A percentile compares a stretch with the other conserved stretches of the same genome.
These are phyloP conservation scores for Nymphicus hollandicus DNA, from an alignment of 2,113 vertebrate genomes.

Conservation along the genomic window DNA sequence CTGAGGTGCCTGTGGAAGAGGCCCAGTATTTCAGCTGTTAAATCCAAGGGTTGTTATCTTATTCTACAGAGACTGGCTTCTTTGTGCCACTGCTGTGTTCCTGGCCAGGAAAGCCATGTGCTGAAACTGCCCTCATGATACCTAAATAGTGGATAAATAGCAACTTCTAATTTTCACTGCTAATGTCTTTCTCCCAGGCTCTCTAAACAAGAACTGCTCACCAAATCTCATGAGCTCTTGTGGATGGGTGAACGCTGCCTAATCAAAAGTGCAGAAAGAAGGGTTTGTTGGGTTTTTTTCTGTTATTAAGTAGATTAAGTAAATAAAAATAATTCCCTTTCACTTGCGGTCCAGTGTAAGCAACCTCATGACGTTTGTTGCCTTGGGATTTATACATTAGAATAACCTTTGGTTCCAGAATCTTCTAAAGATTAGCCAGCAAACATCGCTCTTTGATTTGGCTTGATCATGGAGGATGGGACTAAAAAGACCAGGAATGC, in stretches of 20 bases:
- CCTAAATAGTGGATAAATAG: not conserved
- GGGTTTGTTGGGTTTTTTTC: not conserved
- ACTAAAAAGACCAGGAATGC: not conserved
- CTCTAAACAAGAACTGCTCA: not conserved
- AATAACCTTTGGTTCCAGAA: conserved; percentile 55
- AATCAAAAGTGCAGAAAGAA: not conserved
- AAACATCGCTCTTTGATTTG: conserved; percentile 4
- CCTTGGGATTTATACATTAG: conserved; percentile 54
- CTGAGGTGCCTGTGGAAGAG: not conserved
- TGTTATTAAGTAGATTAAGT: conserved; percentile 10
- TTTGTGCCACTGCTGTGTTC: not conserved
- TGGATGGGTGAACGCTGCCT: not conserved
- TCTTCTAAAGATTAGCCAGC: conserved; percentile 51
- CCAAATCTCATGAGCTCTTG: not conserved
- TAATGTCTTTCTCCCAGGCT: not conserved
- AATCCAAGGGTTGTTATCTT: conserved; percentile 12
- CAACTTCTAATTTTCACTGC: not conserved
- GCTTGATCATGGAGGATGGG: not conserved
- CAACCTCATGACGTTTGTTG: conserved; percentile 50
- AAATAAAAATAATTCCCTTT: conserved; percentile 12
- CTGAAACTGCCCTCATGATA: not conserved
- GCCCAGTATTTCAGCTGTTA: not conserved
- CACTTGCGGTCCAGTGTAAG: conserved; percentile 55
- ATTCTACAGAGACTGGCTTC: conserved; percentile 16
- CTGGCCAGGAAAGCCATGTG: not conserved